Percentiles rank a stretch among this genome's conserved stretches.
Evolutionary conservation across 2,797 vertebrate genomes (phyloP).

Genomic region (Oreortyx pictus): DNA sequence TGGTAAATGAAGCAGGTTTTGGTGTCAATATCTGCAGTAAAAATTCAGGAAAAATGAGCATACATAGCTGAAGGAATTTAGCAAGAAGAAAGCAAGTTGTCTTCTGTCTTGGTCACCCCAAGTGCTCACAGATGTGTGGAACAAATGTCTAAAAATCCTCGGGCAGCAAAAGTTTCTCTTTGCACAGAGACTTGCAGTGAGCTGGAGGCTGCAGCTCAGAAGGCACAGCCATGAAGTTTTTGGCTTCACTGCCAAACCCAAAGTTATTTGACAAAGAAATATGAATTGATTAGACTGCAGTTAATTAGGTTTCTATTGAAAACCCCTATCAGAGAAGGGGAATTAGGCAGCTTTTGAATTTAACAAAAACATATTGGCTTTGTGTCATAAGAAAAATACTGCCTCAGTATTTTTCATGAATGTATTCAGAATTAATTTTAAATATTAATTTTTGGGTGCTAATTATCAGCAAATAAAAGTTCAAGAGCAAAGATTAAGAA

Average conservation of each 20-base stretch:
- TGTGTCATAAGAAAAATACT: conserved; percentile 34
- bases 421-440: conserved; percentile 11
- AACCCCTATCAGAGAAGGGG: conserved; percentile 15
- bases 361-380: conserved; percentile 42
- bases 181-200: not conserved
- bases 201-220: not conserved
- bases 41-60: not conserved
- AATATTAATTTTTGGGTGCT: conserved; percentile 31
- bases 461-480: conserved; percentile 44
- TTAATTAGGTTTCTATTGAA: conserved; percentile 67
- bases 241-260: not conserved
- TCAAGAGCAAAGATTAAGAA: conserved; percentile 29
- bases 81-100: not conserved
- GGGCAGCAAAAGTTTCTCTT: not conserved
- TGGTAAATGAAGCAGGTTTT: not conserved
- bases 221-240: not conserved
- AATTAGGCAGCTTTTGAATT: conserved; percentile 58
- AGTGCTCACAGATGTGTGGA: not conserved
- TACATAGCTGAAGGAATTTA: not conserved
- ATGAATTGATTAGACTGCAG: conserved; percentile 50
- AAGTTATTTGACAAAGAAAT: conserved; percentile 46
- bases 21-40: not conserved
- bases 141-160: not conserved
- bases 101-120: not conserved
- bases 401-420: not conserved